Conservation (phyloP, 2,888 invertebrate species). For the Osmoderma eremita region DNA sequence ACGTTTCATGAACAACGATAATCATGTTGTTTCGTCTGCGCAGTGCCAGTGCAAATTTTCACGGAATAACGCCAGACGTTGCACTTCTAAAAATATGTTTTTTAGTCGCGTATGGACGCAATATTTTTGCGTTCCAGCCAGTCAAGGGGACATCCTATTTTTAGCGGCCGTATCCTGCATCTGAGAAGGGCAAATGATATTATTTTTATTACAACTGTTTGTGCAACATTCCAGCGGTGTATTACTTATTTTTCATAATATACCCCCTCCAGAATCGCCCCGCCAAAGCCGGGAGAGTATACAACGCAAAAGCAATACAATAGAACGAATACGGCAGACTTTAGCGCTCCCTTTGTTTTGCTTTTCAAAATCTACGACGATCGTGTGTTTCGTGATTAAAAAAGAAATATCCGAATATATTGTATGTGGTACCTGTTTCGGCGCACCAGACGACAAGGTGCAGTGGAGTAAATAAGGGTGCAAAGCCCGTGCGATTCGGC, state of each 20-base stretch:
- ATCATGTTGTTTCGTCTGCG: no score
- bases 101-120: constrained; percentile 7
- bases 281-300: not conserved
- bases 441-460: constrained; percentile 11
- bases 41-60: not conserved
- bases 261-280: no score
- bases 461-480: constrained; percentile 26
- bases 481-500: not conserved
- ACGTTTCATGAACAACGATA: no score
- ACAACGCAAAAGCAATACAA: not conserved
- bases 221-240: not conserved
- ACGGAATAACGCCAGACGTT: constrained; percentile 30
- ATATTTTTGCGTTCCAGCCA: constrained; percentile 15
- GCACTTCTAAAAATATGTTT: constrained; percentile 35
- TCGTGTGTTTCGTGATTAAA: constrained; percentile 9
- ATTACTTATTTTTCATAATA: constrained; percentile 23
- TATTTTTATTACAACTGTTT: not conserved
- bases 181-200: no score
- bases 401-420: constrained; percentile 15
- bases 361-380: not conserved
- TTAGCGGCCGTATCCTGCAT: constrained; percentile 7
- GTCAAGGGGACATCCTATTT: not conserved
- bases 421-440: constrained; percentile 4
- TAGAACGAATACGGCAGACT: not conserved
- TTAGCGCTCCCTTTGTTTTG: not conserved